These are phyloP conservation scores for Drosophila pruinosa DNA, from an alignment of 1,140 invertebrate genomes.

Conservation along the genomic window DNA sequence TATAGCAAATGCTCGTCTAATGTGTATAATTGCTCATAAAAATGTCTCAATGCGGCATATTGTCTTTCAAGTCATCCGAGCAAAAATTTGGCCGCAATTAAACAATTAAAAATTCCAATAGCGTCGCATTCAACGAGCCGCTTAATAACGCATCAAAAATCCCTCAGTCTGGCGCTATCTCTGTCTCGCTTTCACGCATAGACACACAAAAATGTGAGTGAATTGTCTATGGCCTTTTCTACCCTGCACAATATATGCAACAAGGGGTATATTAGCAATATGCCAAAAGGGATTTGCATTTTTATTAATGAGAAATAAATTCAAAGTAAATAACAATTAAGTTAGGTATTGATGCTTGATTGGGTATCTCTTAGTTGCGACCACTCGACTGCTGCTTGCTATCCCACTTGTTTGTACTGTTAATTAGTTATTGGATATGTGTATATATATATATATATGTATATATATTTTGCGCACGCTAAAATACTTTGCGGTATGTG, in stretches of 20 bases:
- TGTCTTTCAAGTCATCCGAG: conserved; percentile 54
- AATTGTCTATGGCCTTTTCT: conserved; percentile 11
- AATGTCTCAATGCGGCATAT: conserved; percentile 43
- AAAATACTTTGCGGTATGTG: conserved; percentile 54
- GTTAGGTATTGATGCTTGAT: not conserved
- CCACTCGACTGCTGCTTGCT: not conserved
- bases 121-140: conserved; percentile 52
- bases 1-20: not conserved
- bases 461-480: conserved; percentile 38
- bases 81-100: conserved; percentile 63
- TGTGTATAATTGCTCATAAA: conserved; percentile 37
- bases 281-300: too few relatives aligned
- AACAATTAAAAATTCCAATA: conserved; percentile 74
- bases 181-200: not conserved
- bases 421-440: conserved; percentile 64
- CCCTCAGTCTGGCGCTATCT: not conserved
- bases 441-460: conserved; percentile 12
- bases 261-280: not conserved
- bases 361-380: not conserved
- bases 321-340: not conserved
- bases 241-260: not conserved
- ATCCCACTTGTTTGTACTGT: conserved; percentile 45
- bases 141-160: conserved; percentile 72
- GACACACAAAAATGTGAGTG: conserved; percentile 8
- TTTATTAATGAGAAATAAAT: too few relatives aligned